These are phyloP conservation scores for Falco novaeseelandiae DNA, from an alignment of 2,797 vertebrate genomes.

Conservation along the genomic window DNA sequence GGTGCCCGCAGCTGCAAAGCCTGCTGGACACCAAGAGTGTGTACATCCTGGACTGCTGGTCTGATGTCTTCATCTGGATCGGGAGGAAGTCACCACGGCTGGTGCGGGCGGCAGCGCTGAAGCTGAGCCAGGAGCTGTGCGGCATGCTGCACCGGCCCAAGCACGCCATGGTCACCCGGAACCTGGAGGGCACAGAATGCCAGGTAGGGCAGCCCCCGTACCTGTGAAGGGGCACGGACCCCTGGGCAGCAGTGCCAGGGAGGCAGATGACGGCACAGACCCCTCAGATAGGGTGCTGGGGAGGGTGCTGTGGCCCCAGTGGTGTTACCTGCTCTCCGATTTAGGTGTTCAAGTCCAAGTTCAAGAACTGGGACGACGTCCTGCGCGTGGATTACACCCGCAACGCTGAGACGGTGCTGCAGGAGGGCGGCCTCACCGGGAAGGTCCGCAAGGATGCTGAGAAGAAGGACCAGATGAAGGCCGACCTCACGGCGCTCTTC, in stretches of 20 bases:
- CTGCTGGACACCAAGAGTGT: constrained; percentile 94
- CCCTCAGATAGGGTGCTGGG: neutral
- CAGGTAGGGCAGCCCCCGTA: constrained; percentile 78
- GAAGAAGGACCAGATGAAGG: constrained; percentile 96
- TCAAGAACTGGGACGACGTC: constrained; percentile 98
- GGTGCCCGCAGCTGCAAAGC: constrained; percentile 84
- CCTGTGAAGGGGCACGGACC: rapidly evolving
- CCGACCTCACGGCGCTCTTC: constrained; percentile 95
- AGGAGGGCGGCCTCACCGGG: constrained; percentile 81
- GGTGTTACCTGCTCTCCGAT: neutral
- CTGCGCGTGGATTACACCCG: constrained; percentile 95
- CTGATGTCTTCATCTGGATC: constrained; percentile 97
- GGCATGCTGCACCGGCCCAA: constrained; percentile 95
- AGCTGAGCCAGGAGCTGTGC: constrained; percentile 96
- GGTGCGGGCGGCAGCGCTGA: constrained; percentile 93
- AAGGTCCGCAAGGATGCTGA: constrained; percentile 94
- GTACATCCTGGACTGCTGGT: constrained; percentile 99
- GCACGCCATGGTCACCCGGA: constrained; percentile 90
- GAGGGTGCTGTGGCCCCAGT: no score
- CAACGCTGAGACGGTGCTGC: constrained; percentile 89
- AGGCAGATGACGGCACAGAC: no score
- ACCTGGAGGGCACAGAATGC: constrained; percentile 93
- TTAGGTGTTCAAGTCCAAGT: constrained; percentile 97
- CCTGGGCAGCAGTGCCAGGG: rapidly evolving
- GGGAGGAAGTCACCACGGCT: constrained; percentile 93